Evolutionary conservation across 2,797 vertebrate genomes (phyloP).

Genomic region (Scleropages formosus): DNA sequence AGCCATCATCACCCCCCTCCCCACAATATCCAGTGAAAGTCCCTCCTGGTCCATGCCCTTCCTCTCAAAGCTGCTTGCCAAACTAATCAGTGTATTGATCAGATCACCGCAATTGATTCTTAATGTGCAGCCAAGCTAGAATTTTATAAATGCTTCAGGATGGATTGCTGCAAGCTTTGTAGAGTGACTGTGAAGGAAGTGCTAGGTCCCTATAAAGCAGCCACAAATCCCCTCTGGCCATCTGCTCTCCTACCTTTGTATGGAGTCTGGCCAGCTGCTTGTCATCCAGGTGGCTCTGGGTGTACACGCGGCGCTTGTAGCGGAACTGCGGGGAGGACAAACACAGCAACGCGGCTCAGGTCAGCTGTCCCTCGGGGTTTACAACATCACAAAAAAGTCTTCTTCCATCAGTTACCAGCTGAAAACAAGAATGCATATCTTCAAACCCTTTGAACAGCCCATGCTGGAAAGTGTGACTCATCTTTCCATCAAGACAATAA

Average conservation of each 20-base stretch:
- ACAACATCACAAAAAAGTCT: neutral
- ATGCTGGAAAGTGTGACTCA: too few relatives aligned
- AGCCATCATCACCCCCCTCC: too few relatives aligned
- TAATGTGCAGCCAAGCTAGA: neutral
- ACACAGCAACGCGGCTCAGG: slow-evolving; percentile 15
- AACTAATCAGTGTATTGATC: too few relatives aligned
- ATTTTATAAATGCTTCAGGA: neutral
- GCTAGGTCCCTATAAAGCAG: too few relatives aligned
- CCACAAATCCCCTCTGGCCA: too few relatives aligned
- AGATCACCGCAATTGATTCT: neutral
- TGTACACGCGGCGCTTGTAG: slow-evolving; percentile 93
- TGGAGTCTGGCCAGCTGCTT: slow-evolving; percentile 95
- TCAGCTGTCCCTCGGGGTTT: neutral
- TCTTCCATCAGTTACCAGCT: neutral
- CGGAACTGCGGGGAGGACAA: slow-evolving; percentile 79
- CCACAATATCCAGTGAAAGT: too few relatives aligned
- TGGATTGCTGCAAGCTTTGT: neutral
- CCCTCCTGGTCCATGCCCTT: too few relatives aligned
- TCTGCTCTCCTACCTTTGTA: slow-evolving; percentile 81
- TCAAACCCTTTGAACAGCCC: too few relatives aligned
- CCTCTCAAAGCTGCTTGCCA: too few relatives aligned
- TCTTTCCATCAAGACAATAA: too few relatives aligned
- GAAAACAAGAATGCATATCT: neutral
- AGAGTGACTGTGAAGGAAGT: neutral
- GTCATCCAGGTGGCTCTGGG: slow-evolving; percentile 88